These are phyloP conservation scores for Podocnemis expansa DNA, from an alignment of 2,113 vertebrate genomes.

Conservation along the genomic window DNA sequence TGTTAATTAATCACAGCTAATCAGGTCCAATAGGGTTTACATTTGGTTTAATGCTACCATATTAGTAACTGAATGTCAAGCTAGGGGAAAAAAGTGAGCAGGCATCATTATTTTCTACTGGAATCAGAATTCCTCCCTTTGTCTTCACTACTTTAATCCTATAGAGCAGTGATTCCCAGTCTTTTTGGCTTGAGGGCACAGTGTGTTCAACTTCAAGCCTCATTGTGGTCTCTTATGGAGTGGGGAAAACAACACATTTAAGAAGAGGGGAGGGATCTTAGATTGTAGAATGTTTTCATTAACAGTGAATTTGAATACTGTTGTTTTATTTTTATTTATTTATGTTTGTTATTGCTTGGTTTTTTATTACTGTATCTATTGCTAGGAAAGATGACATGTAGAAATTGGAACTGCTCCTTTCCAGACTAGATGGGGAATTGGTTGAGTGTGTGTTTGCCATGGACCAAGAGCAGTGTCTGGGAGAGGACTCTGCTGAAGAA, in stretches of 20 bases:
- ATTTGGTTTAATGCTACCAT: background rate
- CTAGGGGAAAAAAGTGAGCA: background rate
- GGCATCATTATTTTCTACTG: background rate
- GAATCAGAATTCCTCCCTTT: background rate
- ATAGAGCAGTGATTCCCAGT: no score
- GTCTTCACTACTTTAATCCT: background rate
- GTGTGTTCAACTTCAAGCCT: background rate
- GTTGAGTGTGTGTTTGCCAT: background rate
- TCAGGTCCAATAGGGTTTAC: background rate
- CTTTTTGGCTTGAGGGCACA: no score
- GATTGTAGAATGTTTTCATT: background rate
- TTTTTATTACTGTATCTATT: background rate
- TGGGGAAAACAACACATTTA: background rate
- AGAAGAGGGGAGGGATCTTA: background rate
- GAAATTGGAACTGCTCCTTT: background rate
- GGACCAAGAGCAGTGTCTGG: background rate
- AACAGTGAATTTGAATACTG: background rate
- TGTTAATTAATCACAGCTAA: slow-evolving; percentile 35
- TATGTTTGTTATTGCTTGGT: background rate
- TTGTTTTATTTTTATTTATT: background rate
- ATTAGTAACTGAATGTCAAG: background rate
- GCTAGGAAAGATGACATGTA: background rate
- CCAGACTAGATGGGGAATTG: background rate
- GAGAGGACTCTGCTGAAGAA: background rate
- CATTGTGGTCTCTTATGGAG: background rate